Conservation (phyloP, 2,888 invertebrate genomes). For the Trypoxylon attenuatum region DNA sequence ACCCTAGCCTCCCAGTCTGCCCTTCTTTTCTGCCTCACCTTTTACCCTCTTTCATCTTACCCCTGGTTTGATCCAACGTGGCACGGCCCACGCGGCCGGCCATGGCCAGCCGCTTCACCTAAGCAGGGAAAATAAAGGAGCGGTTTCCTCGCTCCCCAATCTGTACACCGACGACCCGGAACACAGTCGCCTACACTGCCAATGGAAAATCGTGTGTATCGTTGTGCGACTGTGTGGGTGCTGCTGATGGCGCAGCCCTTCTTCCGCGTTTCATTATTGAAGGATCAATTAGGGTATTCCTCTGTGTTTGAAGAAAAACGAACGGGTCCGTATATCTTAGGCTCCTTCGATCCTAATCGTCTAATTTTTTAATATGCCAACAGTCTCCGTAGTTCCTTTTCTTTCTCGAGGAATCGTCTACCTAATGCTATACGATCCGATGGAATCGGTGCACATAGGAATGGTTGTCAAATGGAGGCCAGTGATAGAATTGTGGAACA, state of each 20-base stretch:
- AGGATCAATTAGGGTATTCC: not conserved
- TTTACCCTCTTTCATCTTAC: not conserved
- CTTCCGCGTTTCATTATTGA: slow-evolving; percentile 1
- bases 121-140: slow-evolving; percentile 55
- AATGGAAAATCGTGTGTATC: not conserved
- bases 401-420: too few relatives aligned
- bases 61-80: slow-evolving; percentile 2
- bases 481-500: not conserved
- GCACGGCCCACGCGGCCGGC: not conserved
- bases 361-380: not conserved
- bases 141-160: slow-evolving; percentile 39
- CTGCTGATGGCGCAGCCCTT: too few relatives aligned
- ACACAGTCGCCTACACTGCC: not conserved
- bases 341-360: not conserved
- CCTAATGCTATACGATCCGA: too few relatives aligned
- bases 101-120: slow-evolving; percentile 39
- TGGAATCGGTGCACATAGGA: too few relatives aligned
- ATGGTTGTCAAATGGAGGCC: not conserved
- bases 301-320: not conserved
- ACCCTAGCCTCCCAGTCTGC: slow-evolving; percentile 33
- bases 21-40: not conserved
- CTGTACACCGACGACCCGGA: slow-evolving; percentile 32
- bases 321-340: not conserved
- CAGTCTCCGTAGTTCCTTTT: too few relatives aligned
- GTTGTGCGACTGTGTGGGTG: too few relatives aligned